Conservation (phyloP, 1,140 invertebrate species). For the Halictus rubicundus region DNA sequence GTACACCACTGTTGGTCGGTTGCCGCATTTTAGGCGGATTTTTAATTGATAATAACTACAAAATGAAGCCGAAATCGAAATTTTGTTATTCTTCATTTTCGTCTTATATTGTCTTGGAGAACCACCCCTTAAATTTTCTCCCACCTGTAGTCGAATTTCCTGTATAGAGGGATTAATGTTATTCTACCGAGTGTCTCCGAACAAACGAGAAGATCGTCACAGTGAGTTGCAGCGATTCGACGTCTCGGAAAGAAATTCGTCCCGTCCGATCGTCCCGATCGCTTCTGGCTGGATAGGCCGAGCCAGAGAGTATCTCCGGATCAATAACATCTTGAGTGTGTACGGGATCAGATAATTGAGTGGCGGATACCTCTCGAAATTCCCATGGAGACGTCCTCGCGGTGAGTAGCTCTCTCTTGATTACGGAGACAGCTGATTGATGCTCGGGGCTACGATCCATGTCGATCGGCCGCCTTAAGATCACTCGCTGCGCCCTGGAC, state of each 20-base stretch:
- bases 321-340: constrained; percentile 58
- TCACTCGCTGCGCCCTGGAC: constrained; percentile 59
- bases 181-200: too few species aligned
- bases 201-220: too few species aligned
- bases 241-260: background rate
- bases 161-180: too few species aligned
- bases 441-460: constrained; percentile 54
- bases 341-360: constrained; percentile 61
- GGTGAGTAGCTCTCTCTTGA: constrained; percentile 59
- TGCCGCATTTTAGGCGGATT: too few species aligned
- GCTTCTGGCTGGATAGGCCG: background rate
- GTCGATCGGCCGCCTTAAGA: constrained; percentile 57
- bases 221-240: too few species aligned
- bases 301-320: constrained; percentile 26
- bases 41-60: too few species aligned
- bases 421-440: constrained; percentile 62
- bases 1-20: too few species aligned
- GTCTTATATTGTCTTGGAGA: too few species aligned
- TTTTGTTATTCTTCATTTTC: too few species aligned
- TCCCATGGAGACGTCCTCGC: constrained; percentile 65
- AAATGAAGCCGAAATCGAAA: too few species aligned
- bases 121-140: too few species aligned
- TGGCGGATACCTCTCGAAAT: constrained; percentile 66
- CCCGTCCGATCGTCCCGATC: constrained; percentile 19
- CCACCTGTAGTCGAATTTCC: too few species aligned